These are phyloP conservation scores for Manis javanica DNA, from an alignment of 2,797 vertebrate genomes.

Conservation along the genomic window DNA sequence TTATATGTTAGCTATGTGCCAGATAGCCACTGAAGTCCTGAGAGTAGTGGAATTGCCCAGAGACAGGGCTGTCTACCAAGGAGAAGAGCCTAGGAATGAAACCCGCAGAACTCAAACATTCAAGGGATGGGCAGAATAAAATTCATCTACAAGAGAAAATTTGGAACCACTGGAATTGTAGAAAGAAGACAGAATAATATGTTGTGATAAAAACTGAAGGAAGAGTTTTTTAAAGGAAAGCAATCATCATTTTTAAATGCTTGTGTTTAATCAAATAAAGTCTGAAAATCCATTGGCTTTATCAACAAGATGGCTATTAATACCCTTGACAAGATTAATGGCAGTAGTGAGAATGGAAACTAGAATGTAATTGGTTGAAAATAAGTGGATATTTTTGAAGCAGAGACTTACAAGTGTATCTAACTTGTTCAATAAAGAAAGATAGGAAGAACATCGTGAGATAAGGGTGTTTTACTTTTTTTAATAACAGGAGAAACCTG, in stretches of 20 bases:
- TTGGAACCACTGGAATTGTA: neutral
- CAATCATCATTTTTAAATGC: conserved; percentile 21
- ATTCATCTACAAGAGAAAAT: neutral
- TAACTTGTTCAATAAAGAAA: conserved; percentile 37
- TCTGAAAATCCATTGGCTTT: neutral
- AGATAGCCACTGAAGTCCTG: neutral
- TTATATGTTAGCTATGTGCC: neutral
- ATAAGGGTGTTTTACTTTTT: neutral
- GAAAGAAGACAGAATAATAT: neutral
- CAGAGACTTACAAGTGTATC: neutral
- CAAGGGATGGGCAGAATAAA: neutral
- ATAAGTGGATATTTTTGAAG: neutral
- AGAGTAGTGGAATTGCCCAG: neutral
- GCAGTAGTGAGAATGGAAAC: neutral
- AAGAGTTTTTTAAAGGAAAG: neutral
- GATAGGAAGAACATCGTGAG: neutral
- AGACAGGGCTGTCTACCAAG: neutral
- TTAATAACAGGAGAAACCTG: neutral
- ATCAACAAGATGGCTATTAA: neutral
- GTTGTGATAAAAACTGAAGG: neutral
- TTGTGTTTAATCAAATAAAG: neutral
- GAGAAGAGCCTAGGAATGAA: neutral
- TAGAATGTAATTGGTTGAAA: neutral
- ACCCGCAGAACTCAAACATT: neutral
- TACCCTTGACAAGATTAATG: neutral